These are phyloP conservation scores for Drosophila mulleri DNA, from an alignment of 2,888 invertebrate genomes.

Conservation along the genomic window DNA sequence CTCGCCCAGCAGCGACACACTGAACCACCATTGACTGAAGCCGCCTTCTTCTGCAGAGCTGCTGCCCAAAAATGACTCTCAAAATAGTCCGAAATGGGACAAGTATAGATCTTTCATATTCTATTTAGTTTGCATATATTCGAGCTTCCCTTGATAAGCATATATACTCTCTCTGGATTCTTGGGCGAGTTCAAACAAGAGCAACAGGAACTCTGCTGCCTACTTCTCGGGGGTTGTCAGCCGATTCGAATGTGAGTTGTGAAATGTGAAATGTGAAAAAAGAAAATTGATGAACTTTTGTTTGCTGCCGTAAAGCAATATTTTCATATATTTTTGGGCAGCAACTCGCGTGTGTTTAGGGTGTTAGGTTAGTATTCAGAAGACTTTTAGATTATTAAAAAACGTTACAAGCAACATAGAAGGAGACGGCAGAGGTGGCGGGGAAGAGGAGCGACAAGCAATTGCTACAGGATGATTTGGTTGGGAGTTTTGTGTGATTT, in stretches of 20 bases:
- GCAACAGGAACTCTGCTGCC: slow-evolving; percentile 31
- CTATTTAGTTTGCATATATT: neutral
- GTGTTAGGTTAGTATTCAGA: slow-evolving; percentile 38
- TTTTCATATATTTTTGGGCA: slow-evolving; percentile 18
- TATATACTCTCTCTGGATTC: neutral
- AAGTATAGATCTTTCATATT: too few relatives aligned
- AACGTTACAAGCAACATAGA: slow-evolving; percentile 42
- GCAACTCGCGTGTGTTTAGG: slow-evolving; percentile 1
- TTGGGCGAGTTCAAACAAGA: neutral
- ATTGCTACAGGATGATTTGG: slow-evolving; percentile 22
- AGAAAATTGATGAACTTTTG: slow-evolving; percentile 63
- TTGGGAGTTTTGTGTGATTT: slow-evolving; percentile 14
- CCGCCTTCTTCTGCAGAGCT: neutral
- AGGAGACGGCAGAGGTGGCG: neutral
- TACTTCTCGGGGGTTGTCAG: slow-evolving; percentile 57
- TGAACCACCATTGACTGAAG: too few relatives aligned
- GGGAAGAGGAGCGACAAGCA: neutral
- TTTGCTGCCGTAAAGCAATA: slow-evolving; percentile 42
- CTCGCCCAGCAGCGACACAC: neutral
- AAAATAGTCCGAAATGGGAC: too few relatives aligned
- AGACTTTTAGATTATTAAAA: slow-evolving; percentile 76
- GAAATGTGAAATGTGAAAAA: slow-evolving; percentile 18
- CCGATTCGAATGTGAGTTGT: slow-evolving; percentile 27
- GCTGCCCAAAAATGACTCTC: too few relatives aligned
- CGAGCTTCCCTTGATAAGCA: neutral